Conservation (phyloP, 2,113 vertebrate species). For the Phyllopteryx taeniolatus region DNA sequence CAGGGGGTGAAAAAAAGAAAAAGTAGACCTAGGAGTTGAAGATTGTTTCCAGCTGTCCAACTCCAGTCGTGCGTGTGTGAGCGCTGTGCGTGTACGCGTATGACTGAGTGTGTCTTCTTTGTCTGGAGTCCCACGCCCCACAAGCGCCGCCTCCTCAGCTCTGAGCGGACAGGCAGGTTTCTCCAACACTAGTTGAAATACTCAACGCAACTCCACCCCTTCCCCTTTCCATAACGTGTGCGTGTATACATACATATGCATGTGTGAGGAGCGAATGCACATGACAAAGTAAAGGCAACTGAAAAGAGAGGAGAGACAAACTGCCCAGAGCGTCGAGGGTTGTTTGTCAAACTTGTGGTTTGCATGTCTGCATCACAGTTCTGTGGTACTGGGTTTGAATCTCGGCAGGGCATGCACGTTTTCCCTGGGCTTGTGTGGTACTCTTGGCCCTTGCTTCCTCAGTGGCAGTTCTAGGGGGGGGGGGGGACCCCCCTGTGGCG, state of each 20-base stretch:
- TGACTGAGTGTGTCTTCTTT: constrained; percentile 65
- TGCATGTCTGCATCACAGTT: background rate
- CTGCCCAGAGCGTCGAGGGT: constrained; percentile 13
- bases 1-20: constrained; percentile 2
- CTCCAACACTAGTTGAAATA: constrained; percentile 58
- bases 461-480: no score
- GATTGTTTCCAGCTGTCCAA: constrained; percentile 30
- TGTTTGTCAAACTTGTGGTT: background rate
- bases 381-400: background rate
- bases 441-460: no score
- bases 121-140: constrained; percentile 64
- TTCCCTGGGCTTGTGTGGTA: no score
- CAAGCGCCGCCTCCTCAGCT: constrained; percentile 66
- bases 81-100: constrained; percentile 27
- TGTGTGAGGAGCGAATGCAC: constrained; percentile 23
- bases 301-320: background rate
- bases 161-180: constrained; percentile 69
- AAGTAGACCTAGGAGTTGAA: constrained; percentile 25
- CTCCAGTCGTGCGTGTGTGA: constrained; percentile 41
- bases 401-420: no score
- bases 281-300: constrained; percentile 16
- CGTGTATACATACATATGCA: background rate
- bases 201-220: constrained; percentile 57
- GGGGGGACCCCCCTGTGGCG: no score
- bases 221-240: constrained; percentile 14